Percentiles rank a stretch among this genome's conserved stretches.
Evolutionary conservation across 1,140 invertebrate genomes (phyloP).

Genomic region (Bombyx mori): ASM3026992v2 NC_085120.1:5831501-5832000

Average conservation of each 20-base stretch:
- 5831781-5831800: too few species aligned
- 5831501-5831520: slow-evolving; percentile 9
- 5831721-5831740: slow-evolving; percentile 61
- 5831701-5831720: slow-evolving; percentile 52
- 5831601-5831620: slow-evolving; percentile 52
- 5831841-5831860: too few species aligned
- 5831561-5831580: slow-evolving; percentile 57
- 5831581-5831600: slow-evolving; percentile 23
- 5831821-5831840: too few species aligned
- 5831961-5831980: too few species aligned
- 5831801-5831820: too few species aligned
- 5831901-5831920: too few species aligned
- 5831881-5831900: too few species aligned
- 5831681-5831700: slow-evolving; percentile 45
- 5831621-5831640: slow-evolving; percentile 62
- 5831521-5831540: slow-evolving; percentile 4
- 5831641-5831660: slow-evolving; percentile 56
- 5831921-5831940: too few species aligned
- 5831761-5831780: too few species aligned
- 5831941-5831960: too few species aligned
- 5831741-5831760: slow-evolving; percentile 21
- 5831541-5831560: slow-evolving; percentile 6
- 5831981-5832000: too few species aligned
- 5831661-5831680: slow-evolving; percentile 58
- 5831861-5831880: too few species aligned